A percentile compares a stretch with the other conserved stretches of the same genome.
Evolutionary conservation across 37 sponge, comb jelly and placozoan genomes (phyloP).

Genomic region (Theonella swinhoei): DNA sequence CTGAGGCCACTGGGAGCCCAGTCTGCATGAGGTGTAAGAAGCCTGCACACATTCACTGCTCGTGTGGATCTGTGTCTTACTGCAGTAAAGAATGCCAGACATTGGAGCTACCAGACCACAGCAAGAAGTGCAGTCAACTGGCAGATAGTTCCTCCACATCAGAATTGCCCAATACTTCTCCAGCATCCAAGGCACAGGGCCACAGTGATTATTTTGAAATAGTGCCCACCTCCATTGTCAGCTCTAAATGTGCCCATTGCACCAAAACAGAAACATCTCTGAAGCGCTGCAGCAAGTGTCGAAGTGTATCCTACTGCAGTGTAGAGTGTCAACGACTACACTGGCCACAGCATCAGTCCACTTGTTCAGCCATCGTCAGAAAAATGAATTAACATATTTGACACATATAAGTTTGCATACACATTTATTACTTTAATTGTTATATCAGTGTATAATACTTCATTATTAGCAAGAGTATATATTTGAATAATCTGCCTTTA

Average conservation of each 20-base stretch:
- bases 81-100: not conserved
- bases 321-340: too few relatives aligned
- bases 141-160: not conserved
- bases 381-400: too few relatives aligned
- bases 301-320: not conserved
- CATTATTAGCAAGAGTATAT: too few relatives aligned
- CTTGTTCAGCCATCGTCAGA: too few relatives aligned
- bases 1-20: not conserved
- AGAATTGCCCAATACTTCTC: not conserved
- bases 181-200: not conserved
- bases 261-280: not conserved
- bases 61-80: not conserved
- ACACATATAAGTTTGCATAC: too few relatives aligned
- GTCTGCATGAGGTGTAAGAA: not conserved
- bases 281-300: not conserved
- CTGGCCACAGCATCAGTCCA: too few relatives aligned
- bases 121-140: not conserved
- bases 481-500: too few relatives aligned
- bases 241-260: not conserved
- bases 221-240: not conserved
- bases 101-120: not conserved
- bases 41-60: not conserved
- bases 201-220: not conserved
- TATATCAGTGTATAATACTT: too few relatives aligned
- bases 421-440: too few relatives aligned